Base-by-base conservation (phyloP, 1,140 invertebrate genomes). In the Bombyx mandarina region DNA sequence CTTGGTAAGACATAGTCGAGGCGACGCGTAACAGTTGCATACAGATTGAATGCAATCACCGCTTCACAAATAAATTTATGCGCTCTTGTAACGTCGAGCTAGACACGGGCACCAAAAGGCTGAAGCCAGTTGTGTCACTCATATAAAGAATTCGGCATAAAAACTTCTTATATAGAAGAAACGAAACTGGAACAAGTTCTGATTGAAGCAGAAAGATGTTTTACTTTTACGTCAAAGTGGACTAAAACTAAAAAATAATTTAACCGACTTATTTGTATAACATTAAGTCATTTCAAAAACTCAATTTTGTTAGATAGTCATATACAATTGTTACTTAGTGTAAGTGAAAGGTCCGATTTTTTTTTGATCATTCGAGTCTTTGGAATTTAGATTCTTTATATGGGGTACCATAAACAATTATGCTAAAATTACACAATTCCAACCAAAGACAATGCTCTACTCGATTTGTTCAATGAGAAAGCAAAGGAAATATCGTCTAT, bases 1-100 rank as follows among this genome's bases (percentile, higher is more conserved):
- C 86, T 79, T 86, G 83, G 80, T 83, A 88, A 80, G 86, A 88
- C 86, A 88, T 88, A 72, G 79, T 82, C 66, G 81, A 86, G 70
- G 76, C 73, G 71, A 82, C 80, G 79, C 83, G 79, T 86, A 86
- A 73, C 73, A 86, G 82, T 86, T 84, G 81, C 82, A 86, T 86
- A 84, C 82, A 86, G 82, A 82, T 82, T 79, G 73, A 74, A 77
- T 84, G 63, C 65, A 62, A 71, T 71, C 67, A 74, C 77, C 69
- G 70, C 72, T 73, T 79, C 71, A 80, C 64, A 77, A 74, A 77
- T 63, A 67, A 79, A 75, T 64, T 18, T 69, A 67, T 71, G 66
- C 68, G 66, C 62, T 68, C 64, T 64, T 61, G 62, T 66, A 60
- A 67, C 54, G 63, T 58, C 65, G 66, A 62, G 57, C 67, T 56